Base-by-base conservation (phyloP, 2,113 vertebrate genomes). In the Synchiropus splendidus region DNA sequence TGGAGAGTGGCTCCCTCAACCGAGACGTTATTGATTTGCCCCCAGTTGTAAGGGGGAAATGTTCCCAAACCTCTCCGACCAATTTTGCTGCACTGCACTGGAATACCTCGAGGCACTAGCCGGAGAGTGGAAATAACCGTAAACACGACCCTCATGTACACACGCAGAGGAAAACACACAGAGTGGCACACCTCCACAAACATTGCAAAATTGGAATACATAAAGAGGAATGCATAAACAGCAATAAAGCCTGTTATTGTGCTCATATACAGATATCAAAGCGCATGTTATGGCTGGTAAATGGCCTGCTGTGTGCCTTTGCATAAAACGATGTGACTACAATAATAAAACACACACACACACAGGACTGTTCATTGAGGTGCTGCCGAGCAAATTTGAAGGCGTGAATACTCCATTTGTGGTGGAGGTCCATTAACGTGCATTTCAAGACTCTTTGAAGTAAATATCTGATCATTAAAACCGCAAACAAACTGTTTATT, bases 21-120 rank as follows among this genome's bases (percentile, higher is more conserved):
- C 58, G 64, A 83, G 75, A 79, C 70, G 30, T 61, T 83, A 83
- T 82, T 76, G 79, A 84, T 83, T 80, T 63, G 71, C 69, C 75
- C 68, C 62, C 51, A 65, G 77, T 78, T 80, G 74, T 78, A 74
- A 68, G 64, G 46, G 67, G 72, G 67, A 77, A 77, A 70, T 72
- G 72, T 78, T 77, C 71, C 66, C 61, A 77, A 80, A 65, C 70
- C 77, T 72, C 67, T 72, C 65, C 48, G 64, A 72, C 60, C 61
- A 63, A 61, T 78, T 75, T 68, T 51, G 42, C 64, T 17, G 46
- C 31, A 36, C 63, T 48, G 61, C 69, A 46, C 54, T 12, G 39
- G 51, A 58, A 30, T 32, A 39, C 61, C 10, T 12, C 39, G 35
- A 47, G 52, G 58, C 45, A 33, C 49, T 64, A 55, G 58, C 14